These are phyloP conservation scores for Threskiornis aethiopicus DNA, from an alignment of 2,797 vertebrate genomes.

Conservation along the genomic window DNA sequence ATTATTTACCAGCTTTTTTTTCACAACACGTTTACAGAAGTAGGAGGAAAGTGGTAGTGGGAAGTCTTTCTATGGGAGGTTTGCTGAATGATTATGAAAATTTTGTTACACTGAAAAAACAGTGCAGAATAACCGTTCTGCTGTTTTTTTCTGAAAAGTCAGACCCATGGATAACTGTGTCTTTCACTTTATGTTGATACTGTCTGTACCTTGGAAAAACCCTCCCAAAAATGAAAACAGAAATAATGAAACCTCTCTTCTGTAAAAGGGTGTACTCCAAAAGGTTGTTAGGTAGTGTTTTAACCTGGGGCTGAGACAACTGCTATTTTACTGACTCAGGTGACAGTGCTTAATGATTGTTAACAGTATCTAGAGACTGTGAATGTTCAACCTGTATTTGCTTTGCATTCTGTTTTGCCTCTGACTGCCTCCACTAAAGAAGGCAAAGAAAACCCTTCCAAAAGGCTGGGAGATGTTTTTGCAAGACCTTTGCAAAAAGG, in stretches of 20 bases:
- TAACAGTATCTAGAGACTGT: neutral
- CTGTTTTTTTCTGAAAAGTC: neutral
- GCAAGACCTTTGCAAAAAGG: neutral
- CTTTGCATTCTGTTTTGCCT: neutral
- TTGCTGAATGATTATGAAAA: neutral
- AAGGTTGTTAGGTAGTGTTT: neutral
- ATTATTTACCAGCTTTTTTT: neutral
- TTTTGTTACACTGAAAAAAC: neutral
- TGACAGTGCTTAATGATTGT: neutral
- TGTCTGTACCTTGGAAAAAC: neutral
- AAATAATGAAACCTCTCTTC: neutral
- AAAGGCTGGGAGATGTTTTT: neutral
- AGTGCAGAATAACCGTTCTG: neutral
- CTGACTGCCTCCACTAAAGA: neutral
- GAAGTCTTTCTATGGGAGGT: neutral
- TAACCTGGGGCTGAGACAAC: neutral
- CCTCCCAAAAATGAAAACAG: neutral
- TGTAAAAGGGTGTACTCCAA: neutral
- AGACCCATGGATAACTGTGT: neutral
- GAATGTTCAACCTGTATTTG: conserved; percentile 6
- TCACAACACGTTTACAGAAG: neutral
- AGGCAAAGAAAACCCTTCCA: neutral
- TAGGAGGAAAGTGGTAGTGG: neutral
- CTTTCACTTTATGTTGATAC: neutral
- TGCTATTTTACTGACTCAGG: neutral